Base-by-base conservation (phyloP, 2,888 invertebrate species). In the Mythimna pallens region DNA sequence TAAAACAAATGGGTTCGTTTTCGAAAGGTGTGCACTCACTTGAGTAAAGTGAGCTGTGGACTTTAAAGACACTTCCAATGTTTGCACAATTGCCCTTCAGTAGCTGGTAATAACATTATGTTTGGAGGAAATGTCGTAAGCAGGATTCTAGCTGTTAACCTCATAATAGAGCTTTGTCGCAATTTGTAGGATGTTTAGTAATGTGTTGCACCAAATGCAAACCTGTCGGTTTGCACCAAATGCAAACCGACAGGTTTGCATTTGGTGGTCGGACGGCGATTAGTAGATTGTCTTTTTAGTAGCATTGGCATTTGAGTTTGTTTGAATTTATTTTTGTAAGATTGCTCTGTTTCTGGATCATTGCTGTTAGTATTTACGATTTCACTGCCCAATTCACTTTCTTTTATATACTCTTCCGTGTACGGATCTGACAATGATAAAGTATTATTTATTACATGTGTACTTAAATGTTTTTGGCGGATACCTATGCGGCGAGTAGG, bases 101-200 rank as follows among this genome's bases (percentile, higher is more conserved):
- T 22, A 17, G 47, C 1, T 20, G 30, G n/a, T 57, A 61, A 20
- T 65, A 79, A 57, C 55, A 71, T 80, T 80, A 55, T 20, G 34
- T n/a, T 40, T n/a, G 50, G 52, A 81, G 55, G 79, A 79, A 63
- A 30, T 79, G 71, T 81, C 59, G 71, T 59, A 77, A 79, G 58
- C 71, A 81, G 77, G 71, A 81, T 81, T 59, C 50, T 30, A 12
- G 78, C 58, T 10, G 52, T 76, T 76, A 63, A 34, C 36, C 17
- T 63, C 47, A 47, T 52, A 57, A 52, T 64, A n/a, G n/a, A 55
- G 30, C 10, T 57, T 36, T 81, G 82, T 66, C 50, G 82, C 36
- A 80, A 80, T 63, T 30, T 43, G 64, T 20, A n/a, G 81, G 81
- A 78, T 69, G 57, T 81, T 55, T 81, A n/a, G 82, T 58, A 80